Conservation (phyloP, 2,888 invertebrate species). For the Troides oblongomaculatus region DNA sequence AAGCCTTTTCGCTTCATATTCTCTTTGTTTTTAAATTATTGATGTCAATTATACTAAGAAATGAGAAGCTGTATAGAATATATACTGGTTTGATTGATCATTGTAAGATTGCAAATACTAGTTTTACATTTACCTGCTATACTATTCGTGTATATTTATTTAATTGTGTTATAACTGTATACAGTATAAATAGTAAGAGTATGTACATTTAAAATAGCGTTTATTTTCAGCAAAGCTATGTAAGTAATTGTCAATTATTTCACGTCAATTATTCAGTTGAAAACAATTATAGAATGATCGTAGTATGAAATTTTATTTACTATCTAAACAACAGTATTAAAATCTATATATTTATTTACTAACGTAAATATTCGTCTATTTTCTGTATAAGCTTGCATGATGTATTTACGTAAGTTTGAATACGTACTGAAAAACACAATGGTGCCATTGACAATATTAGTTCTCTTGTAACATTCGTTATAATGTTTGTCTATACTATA, state of each 20-base stretch:
- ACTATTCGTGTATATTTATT: conserved; percentile 20
- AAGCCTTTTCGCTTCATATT: not conserved
- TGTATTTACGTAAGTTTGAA: not conserved
- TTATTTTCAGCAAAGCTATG: not conserved
- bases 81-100: conserved; percentile 26
- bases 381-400: not conserved
- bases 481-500: conserved; percentile 14
- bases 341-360: not conserved
- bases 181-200: not conserved
- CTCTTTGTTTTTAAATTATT: not conserved
- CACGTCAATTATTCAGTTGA: conserved; percentile 6
- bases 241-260: conserved; percentile 20
- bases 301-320: not conserved
- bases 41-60: not conserved
- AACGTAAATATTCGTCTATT: not conserved
- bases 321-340: not conserved
- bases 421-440: conserved; percentile 46
- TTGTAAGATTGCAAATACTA: conserved; percentile 16
- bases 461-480: conserved; percentile 44
- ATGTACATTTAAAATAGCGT: not conserved
- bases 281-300: not conserved
- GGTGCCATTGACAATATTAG: conserved; percentile 74
- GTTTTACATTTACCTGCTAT: conserved; percentile 4
- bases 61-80: not conserved
- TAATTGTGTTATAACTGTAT: conserved; percentile 3